Evolutionary conservation across 2,888 invertebrate species (phyloP).

Genomic region (Boloria selene): DNA sequence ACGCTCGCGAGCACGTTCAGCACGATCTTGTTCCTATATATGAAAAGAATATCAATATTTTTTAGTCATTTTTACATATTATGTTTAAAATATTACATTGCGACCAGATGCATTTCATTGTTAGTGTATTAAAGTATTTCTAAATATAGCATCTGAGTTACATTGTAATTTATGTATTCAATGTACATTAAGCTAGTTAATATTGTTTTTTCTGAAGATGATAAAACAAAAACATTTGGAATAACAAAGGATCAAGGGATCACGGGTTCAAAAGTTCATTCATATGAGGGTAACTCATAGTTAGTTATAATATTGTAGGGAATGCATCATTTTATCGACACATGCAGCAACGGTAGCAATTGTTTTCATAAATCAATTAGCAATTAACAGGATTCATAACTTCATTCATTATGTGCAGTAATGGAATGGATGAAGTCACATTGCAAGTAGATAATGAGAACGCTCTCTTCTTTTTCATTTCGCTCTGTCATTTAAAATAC

Average conservation of each 20-base stretch:
- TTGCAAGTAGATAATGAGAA: slow-evolving; percentile 24
- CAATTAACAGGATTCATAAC: slow-evolving; percentile 46
- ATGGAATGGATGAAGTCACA: slow-evolving; percentile 20
- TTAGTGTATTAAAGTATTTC: background rate
- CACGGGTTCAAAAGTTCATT: slow-evolving; percentile 43
- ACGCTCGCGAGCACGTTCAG: slow-evolving; percentile 83
- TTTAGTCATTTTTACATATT: background rate
- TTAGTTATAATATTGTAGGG: slow-evolving; percentile 52
- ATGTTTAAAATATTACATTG: slow-evolving; percentile 15
- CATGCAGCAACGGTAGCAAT: slow-evolving; percentile 78
- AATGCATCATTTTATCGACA: slow-evolving; percentile 68
- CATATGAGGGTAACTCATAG: slow-evolving; percentile 58
- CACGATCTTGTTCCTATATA: slow-evolving; percentile 75
- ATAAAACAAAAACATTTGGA: slow-evolving; percentile 11
- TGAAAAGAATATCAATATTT: slow-evolving; percentile 14
- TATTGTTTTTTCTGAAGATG: slow-evolving; percentile 11
- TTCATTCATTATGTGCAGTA: slow-evolving; percentile 26
- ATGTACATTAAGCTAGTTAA: slow-evolving; percentile 22
- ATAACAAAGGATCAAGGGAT: slow-evolving; percentile 16
- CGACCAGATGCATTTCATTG: background rate
- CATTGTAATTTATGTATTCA: slow-evolving; percentile 16
- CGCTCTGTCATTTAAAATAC: slow-evolving; percentile 54
- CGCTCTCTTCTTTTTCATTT: slow-evolving; percentile 45
- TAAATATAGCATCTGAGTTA: slow-evolving; percentile 7
- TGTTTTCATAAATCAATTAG: slow-evolving; percentile 55